phyloP scores from a whole-genome alignment of 2,888 invertebrate species.

The Andrena praecox region DNA sequence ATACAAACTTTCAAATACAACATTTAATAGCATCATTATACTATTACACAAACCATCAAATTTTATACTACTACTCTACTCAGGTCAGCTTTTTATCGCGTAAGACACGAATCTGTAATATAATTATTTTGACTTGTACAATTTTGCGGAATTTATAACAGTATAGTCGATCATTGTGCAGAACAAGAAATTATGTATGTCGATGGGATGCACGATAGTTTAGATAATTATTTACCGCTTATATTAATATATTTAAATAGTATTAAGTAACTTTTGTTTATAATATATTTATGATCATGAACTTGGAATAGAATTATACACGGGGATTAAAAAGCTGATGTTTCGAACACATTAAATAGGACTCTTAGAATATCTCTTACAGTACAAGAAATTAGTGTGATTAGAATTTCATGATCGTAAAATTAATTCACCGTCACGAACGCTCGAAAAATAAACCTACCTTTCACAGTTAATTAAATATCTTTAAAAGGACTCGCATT shows the following conservation, averaged over 20 bases:
- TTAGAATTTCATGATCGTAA: too few relatives aligned
- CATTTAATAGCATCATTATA: not conserved
- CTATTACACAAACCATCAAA: too few relatives aligned
- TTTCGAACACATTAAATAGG: not conserved
- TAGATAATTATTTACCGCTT: constrained; percentile 1
- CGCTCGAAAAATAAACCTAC: too few relatives aligned
- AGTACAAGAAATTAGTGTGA: too few relatives aligned
- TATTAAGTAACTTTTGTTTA: not conserved
- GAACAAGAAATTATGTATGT: not conserved
- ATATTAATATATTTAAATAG: not conserved
- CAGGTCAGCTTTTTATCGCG: not conserved
- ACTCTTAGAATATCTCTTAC: too few relatives aligned
- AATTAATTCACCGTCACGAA: too few relatives aligned
- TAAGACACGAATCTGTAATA: not conserved
- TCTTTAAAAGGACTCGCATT: too few relatives aligned
- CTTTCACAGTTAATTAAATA: too few relatives aligned
- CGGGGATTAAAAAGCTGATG: not conserved
- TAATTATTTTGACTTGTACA: not conserved
- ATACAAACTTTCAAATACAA: not conserved
- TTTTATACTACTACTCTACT: not conserved
- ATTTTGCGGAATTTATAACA: constrained; percentile 10
- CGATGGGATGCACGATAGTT: not conserved
- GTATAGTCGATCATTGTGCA: not conserved
- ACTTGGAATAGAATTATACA: not conserved
- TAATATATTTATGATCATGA: not conserved